phyloP scores from a whole-genome alignment of 2,113 vertebrate species.

The Colistium nudipinnis region DNA sequence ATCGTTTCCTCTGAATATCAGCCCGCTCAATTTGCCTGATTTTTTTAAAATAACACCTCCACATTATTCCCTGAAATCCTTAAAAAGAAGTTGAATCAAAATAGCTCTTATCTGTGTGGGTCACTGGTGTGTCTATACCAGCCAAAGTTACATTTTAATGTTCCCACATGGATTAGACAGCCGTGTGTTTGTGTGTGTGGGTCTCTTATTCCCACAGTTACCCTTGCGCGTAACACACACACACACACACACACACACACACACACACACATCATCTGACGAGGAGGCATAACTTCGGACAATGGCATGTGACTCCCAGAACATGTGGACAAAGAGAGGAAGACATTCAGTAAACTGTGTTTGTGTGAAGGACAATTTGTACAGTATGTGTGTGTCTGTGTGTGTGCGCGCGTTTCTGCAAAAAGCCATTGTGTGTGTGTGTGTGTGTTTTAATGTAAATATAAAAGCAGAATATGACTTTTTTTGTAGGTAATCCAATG shows the following conservation, averaged over 20 bases:
- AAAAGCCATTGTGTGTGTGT: neutral
- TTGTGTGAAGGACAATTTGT: constrained; percentile 61
- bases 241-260: constrained; percentile 31
- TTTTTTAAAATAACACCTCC: too few species aligned
- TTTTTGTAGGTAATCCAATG: neutral
- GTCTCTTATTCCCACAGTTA: constrained; percentile 54
- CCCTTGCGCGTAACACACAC: constrained; percentile 17
- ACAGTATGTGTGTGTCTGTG: constrained; percentile 16
- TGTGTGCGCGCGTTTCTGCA: neutral
- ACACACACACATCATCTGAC: constrained; percentile 39
- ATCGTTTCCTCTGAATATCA: too few species aligned
- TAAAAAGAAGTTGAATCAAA: too few species aligned
- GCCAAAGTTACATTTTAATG: constrained; percentile 44
- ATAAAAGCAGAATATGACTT: neutral
- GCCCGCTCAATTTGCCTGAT: too few species aligned
- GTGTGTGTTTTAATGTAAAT: constrained; percentile 8
- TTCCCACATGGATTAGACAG: constrained; percentile 52
- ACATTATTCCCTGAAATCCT: too few species aligned
- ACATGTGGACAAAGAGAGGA: constrained; percentile 77
- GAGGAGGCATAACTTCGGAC: constrained; percentile 66
- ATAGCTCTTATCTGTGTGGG: too few species aligned
- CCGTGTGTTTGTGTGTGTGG: constrained; percentile 24
- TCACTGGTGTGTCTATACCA: too few species aligned
- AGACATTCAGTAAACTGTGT: constrained; percentile 68
- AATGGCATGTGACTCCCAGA: constrained; percentile 72